Percentiles rank a stretch among this genome's conserved stretches.
Evolutionary conservation across 1,140 invertebrate genomes (phyloP).

Genomic region (Littorina saxatilis): DNA sequence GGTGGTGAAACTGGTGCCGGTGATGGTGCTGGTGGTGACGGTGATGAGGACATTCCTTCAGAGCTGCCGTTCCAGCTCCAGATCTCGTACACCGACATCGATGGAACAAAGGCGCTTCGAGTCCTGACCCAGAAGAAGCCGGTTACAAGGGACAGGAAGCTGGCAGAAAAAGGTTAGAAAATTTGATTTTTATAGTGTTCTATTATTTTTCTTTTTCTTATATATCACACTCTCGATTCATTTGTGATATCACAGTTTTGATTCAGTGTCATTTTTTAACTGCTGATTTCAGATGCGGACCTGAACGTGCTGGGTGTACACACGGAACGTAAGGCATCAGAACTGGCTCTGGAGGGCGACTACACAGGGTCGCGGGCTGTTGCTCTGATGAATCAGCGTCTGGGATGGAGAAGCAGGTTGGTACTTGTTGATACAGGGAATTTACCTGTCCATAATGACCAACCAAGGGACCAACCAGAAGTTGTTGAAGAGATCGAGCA

Average conservation of each 20-base stretch:
- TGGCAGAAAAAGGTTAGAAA: slow-evolving; percentile 65
- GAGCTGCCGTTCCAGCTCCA: slow-evolving; percentile 69
- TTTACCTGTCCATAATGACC: too few species aligned
- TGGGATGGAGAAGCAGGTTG: slow-evolving; percentile 62
- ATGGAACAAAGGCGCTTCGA: slow-evolving; percentile 64
- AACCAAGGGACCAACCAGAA: too few species aligned
- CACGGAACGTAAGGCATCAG: slow-evolving; percentile 53
- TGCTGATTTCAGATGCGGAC: slow-evolving; percentile 52
- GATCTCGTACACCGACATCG: slow-evolving; percentile 65
- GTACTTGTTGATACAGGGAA: too few species aligned
- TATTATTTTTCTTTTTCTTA: too few species aligned
- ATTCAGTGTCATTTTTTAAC: too few species aligned
- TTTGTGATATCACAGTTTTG: too few species aligned
- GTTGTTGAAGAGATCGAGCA: too few species aligned
- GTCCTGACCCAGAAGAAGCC: slow-evolving; percentile 64
- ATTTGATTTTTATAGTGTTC: too few species aligned
- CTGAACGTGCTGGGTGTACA: slow-evolving; percentile 59
- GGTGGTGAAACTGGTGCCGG: too few species aligned
- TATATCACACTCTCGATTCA: too few species aligned
- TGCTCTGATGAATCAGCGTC: slow-evolving; percentile 67
- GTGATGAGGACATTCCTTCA: not conserved
- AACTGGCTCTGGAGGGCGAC: slow-evolving; percentile 59
- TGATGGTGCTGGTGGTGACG: slow-evolving; percentile 1
- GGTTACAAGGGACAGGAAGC: slow-evolving; percentile 58
- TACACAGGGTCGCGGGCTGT: slow-evolving; percentile 58